Conservation (phyloP, 2,888 invertebrate genomes). For the Pristionchus exspectatus region DNA sequence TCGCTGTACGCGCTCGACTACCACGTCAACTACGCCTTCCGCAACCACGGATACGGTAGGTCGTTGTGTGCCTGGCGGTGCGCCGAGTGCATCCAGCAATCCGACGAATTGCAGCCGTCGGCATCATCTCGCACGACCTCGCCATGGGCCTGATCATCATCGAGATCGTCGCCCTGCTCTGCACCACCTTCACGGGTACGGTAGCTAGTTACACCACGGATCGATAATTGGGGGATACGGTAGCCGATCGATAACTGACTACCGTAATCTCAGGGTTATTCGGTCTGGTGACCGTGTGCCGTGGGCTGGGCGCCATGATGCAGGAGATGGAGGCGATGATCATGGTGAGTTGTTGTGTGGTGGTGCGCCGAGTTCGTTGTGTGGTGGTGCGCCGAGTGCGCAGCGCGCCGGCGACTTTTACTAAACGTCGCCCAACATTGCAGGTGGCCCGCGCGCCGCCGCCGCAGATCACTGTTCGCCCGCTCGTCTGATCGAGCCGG, state of each 20-base stretch:
- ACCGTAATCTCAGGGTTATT: conserved; percentile 53
- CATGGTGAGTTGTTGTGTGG: conserved; percentile 49
- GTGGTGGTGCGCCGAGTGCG: neutral
- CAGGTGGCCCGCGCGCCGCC: conserved; percentile 30
- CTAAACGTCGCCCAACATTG: neutral
- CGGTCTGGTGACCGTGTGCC: conserved; percentile 58
- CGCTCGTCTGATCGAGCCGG: conserved; percentile 33
- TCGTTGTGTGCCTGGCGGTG: neutral
- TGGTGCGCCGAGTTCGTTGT: neutral
- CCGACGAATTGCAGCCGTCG: neutral
- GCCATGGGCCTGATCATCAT: conserved; percentile 52
- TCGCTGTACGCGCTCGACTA: conserved; percentile 57
- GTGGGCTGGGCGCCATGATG: conserved; percentile 58
- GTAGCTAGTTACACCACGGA: neutral
- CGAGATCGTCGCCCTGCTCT: conserved; percentile 56
- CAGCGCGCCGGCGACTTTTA: neutral
- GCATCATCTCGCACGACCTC: conserved; percentile 40
- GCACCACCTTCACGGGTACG: conserved; percentile 58
- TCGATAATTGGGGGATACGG: neutral
- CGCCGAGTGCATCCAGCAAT: neutral
- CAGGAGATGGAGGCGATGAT: conserved; percentile 53
- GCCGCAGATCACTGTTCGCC: conserved; percentile 52
- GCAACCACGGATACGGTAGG: conserved; percentile 51
- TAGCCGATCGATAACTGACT: neutral
- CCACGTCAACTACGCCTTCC: conserved; percentile 50